A percentile compares a stretch with the other conserved stretches of the same genome.
phyloP scores from a whole-genome alignment of 2,888 invertebrate species.

The Chromoteleia sp. region DNA sequence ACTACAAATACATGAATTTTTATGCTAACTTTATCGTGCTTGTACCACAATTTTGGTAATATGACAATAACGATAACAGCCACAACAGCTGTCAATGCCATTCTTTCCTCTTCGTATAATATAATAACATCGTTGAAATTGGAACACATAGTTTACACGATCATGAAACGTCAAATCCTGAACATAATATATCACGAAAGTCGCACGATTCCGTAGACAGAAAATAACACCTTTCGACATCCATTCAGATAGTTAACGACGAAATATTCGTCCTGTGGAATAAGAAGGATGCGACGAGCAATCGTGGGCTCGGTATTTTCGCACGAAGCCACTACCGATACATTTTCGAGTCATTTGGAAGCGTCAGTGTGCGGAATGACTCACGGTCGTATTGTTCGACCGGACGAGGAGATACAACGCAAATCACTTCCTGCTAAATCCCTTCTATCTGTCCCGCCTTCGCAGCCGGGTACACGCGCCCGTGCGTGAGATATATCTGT shows the following conservation, averaged over 20 bases:
- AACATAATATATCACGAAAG: no score
- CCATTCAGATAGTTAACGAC: neutral
- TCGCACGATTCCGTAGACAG: neutral
- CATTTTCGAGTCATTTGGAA: constrained; percentile 71
- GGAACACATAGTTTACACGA: no score
- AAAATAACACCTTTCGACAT: constrained; percentile 1
- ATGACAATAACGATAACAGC: no score
- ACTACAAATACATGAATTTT: no score
- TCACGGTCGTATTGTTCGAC: constrained; percentile 79
- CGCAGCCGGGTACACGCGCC: constrained; percentile 62
- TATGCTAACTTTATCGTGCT: no score
- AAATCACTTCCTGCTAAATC: constrained; percentile 82
- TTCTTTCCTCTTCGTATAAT: no score
- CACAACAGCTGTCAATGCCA: no score
- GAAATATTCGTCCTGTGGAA: constrained; percentile 24
- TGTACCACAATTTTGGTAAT: no score
- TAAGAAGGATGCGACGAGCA: constrained; percentile 7
- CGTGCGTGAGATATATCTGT: constrained; percentile 61
- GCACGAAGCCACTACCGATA: constrained; percentile 49
- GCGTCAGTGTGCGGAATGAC: constrained; percentile 78
- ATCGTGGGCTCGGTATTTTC: constrained; percentile 43
- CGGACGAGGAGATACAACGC: constrained; percentile 80
- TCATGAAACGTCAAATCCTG: no score
- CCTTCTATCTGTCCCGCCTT: constrained; percentile 76
- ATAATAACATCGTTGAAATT: no score